A percentile compares a stretch with the other conserved stretches of the same genome.
phyloP scores from a whole-genome alignment of 2,113 vertebrate genomes.

The Greenwoodochromis staneri region DNA sequence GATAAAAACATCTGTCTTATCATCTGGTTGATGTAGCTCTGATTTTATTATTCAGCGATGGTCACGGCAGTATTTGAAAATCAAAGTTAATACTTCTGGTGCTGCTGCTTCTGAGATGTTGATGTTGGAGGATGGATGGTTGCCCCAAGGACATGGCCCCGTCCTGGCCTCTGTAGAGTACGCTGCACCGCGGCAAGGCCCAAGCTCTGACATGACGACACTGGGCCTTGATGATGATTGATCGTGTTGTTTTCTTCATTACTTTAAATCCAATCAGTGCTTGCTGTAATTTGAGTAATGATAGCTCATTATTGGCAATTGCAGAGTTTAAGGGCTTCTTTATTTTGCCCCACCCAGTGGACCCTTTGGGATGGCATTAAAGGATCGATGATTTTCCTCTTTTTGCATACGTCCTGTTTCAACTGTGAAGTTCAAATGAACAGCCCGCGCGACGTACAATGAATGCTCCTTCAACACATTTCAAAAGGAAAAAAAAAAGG shows the following conservation, averaged over 20 bases:
- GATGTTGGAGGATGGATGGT: slow-evolving; percentile 55
- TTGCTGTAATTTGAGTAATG: slow-evolving; percentile 99
- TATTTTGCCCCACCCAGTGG: slow-evolving; percentile 75
- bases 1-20: slow-evolving; percentile 29
- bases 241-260: slow-evolving; percentile 99
- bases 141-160: slow-evolving; percentile 56
- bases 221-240: slow-evolving; percentile 94
- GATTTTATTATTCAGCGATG: neutral
- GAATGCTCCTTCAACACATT: neutral
- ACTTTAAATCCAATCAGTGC: slow-evolving; percentile 98
- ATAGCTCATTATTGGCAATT: slow-evolving; percentile 97
- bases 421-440: slow-evolving; percentile 57
- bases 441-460: neutral
- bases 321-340: slow-evolving; percentile 92
- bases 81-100: slow-evolving; percentile 15
- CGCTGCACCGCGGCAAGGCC: slow-evolving; percentile 59
- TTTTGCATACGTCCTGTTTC: slow-evolving; percentile 32
- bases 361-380: slow-evolving; percentile 74
- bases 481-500: neutral
- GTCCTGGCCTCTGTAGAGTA: slow-evolving; percentile 72
- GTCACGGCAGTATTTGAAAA: neutral
- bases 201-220: slow-evolving; percentile 77
- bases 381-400: slow-evolving; percentile 63
- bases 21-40: neutral
- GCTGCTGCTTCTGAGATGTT: slow-evolving; percentile 18